Evolutionary conservation across 2,888 invertebrate genomes (phyloP).

Genomic region (Hydriomena furcata): DNA sequence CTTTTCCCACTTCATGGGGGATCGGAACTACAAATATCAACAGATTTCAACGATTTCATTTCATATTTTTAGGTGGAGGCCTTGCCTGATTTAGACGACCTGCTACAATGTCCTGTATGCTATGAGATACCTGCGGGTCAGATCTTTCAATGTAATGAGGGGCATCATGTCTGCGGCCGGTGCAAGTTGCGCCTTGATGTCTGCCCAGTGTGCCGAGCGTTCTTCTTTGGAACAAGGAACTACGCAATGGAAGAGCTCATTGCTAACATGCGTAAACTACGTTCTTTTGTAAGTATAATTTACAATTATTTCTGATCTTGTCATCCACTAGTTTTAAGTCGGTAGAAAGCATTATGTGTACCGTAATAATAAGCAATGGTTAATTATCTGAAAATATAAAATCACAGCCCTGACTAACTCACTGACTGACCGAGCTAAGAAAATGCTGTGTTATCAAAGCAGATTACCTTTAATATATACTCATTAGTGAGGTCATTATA

Average conservation of each 20-base stretch:
- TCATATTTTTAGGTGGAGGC: slow-evolving; percentile 58
- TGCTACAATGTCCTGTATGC: slow-evolving; percentile 84
- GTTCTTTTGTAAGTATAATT: slow-evolving; percentile 67
- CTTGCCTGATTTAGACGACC: slow-evolving; percentile 77
- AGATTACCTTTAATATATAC: no score
- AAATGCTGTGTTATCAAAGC: no score
- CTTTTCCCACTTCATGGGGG: no score
- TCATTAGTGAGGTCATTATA: slow-evolving; percentile 8
- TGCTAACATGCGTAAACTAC: slow-evolving; percentile 70
- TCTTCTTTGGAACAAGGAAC: slow-evolving; percentile 79
- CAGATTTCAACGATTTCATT: background rate
- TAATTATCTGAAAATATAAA: no score
- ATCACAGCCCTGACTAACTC: no score
- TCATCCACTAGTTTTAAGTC: no score
- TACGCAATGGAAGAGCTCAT: slow-evolving; percentile 82
- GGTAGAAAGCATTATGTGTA: no score
- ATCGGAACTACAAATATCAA: no score
- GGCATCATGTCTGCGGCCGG: slow-evolving; percentile 81
- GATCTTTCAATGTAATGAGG: slow-evolving; percentile 80
- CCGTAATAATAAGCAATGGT: no score
- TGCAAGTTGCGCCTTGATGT: slow-evolving; percentile 73
- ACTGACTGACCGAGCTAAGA: no score
- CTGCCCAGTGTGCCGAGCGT: slow-evolving; percentile 80
- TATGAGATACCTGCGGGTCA: slow-evolving; percentile 75
- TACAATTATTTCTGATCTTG: no score